Evolutionary conservation across 2,888 invertebrate genomes (phyloP).

Genomic region (Geophilus truncorum): DNA sequence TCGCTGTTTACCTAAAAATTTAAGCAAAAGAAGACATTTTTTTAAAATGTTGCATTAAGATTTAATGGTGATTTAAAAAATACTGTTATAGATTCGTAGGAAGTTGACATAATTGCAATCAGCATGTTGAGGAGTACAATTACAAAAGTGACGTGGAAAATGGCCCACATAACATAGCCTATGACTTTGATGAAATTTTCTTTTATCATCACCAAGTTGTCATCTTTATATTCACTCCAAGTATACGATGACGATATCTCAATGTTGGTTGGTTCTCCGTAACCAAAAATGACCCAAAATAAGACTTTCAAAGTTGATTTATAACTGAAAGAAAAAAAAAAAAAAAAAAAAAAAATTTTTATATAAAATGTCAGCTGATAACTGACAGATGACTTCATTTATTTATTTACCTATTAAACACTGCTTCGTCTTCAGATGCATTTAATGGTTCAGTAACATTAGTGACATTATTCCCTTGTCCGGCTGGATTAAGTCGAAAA

Average conservation of each 20-base stretch:
- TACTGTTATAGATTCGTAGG: conserved; percentile 60
- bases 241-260: neutral
- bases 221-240: neutral
- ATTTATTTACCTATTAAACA: conserved; percentile 50
- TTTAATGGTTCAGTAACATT: conserved; percentile 50
- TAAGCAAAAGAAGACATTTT: neutral
- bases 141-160: conserved; percentile 65
- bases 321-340: conserved; percentile 48
- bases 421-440: conserved; percentile 56
- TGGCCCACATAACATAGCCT: conserved; percentile 58
- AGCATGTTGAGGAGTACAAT: conserved; percentile 69
- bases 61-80: no score
- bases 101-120: conserved; percentile 69
- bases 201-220: neutral
- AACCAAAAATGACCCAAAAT: conserved; percentile 65
- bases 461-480: conserved; percentile 51
- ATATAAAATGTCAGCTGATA: neutral
- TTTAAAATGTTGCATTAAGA: no score
- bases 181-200: conserved; percentile 58
- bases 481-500: conserved; percentile 51
- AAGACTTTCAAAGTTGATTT: conserved; percentile 59
- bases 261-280: conserved; percentile 55
- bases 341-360: neutral
- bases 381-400: no score
- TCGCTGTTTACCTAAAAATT: conserved; percentile 54